Conservation (phyloP, 2,113 vertebrate genomes). For the Aythya baeri region DNA sequence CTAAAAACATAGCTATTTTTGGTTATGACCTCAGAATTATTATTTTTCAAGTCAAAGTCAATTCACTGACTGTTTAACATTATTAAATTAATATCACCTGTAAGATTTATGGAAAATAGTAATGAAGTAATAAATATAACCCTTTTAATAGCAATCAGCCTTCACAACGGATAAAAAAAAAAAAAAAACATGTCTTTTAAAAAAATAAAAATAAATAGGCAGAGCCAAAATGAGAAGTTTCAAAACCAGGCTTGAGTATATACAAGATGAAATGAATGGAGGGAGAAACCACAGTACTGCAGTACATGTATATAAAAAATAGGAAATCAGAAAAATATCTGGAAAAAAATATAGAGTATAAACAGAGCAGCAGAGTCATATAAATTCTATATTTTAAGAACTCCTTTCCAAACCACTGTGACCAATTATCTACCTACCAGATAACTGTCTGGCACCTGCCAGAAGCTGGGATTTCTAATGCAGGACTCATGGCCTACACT, state of each 20-base stretch:
- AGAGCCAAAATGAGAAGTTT: background rate
- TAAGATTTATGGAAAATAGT: background rate
- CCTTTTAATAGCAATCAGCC: background rate
- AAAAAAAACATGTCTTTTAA: background rate
- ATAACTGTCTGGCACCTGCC: background rate
- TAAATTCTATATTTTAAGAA: background rate
- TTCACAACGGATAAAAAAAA: background rate
- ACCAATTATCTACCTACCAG: background rate
- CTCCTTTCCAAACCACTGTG: background rate
- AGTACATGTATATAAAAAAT: no score
- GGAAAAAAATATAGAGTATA: background rate
- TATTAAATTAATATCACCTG: background rate
- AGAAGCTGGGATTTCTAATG: background rate
- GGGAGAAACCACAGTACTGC: background rate
- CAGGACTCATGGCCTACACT: fast-evolving
- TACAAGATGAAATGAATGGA: background rate
- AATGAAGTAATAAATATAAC: background rate
- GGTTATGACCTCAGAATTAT: constrained; percentile 8
- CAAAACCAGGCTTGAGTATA: background rate
- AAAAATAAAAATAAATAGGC: background rate
- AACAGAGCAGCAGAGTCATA: background rate
- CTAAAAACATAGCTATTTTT: background rate
- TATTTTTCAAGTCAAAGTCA: constrained; percentile 11
- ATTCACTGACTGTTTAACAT: background rate
- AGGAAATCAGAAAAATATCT: background rate